Percentiles rank a stretch among this genome's conserved stretches.
phyloP scores from a whole-genome alignment of 1,140 invertebrate species.

The Cepaea nemoralis region DNA sequence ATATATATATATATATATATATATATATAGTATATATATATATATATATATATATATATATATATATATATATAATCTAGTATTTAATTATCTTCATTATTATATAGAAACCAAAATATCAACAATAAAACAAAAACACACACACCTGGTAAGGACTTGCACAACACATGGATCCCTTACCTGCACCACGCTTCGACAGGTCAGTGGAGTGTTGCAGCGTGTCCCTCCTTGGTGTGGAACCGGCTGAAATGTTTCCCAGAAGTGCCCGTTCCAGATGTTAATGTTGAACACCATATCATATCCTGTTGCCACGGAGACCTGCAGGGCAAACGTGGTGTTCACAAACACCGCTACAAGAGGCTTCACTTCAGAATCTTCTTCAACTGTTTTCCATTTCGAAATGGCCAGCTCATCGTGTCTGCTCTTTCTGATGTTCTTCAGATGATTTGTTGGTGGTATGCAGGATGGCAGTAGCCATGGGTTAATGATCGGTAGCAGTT shows the following conservation, averaged over 20 bases:
- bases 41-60: too few species aligned
- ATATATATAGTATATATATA: too few species aligned
- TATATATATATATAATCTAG: too few species aligned
- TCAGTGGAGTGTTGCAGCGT: constrained; percentile 11
- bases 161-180: too few species aligned
- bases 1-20: too few species aligned
- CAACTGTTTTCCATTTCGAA: background rate
- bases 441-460: background rate
- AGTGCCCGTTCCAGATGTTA: constrained; percentile 23
- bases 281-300: constrained; percentile 18
- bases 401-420: background rate
- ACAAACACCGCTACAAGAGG: constrained; percentile 17
- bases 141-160: background rate
- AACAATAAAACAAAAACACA: too few species aligned
- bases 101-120: too few species aligned
- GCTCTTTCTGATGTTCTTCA: background rate
- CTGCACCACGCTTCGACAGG: constrained; percentile 9
- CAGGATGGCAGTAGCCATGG: background rate
- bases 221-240: background rate
- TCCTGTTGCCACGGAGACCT: constrained; percentile 1
- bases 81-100: too few species aligned
- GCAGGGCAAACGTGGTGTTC: background rate
- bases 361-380: background rate
- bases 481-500: background rate
- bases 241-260: background rate